A percentile compares a stretch with the other conserved stretches of the same genome.
Conservation (phyloP, 2,888 invertebrate species). For the Endomychus coccineus region DNA sequence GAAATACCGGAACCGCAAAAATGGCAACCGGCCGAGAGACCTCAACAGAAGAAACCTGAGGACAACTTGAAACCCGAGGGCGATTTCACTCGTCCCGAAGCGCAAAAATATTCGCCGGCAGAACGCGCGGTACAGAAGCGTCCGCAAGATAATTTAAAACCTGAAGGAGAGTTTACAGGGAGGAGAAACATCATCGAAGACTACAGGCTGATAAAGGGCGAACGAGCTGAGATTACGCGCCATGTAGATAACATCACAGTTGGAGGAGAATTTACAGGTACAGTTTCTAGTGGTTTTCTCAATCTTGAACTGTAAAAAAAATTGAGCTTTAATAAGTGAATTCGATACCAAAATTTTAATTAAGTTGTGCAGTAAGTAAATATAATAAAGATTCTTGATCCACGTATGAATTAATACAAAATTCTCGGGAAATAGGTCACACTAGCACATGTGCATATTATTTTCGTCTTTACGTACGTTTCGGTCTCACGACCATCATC, state of each 20-base stretch:
- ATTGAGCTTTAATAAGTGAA: too few relatives aligned
- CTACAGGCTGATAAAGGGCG: conserved; percentile 53
- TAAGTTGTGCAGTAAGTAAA: too few relatives aligned
- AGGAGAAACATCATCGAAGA: conserved; percentile 50
- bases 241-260: conserved; percentile 59
- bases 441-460: too few relatives aligned
- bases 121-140: conserved; percentile 40
- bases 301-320: too few relatives aligned
- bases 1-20: conserved; percentile 31
- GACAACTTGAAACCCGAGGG: conserved; percentile 50
- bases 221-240: conserved; percentile 57
- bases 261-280: conserved; percentile 61
- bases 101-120: conserved; percentile 30
- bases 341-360: too few relatives aligned
- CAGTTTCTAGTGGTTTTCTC: too few relatives aligned
- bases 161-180: conserved; percentile 45
- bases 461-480: too few relatives aligned
- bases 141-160: conserved; percentile 45
- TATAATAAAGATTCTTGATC: too few relatives aligned
- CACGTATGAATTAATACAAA: too few relatives aligned
- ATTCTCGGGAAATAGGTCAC: too few relatives aligned
- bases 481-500: too few relatives aligned
- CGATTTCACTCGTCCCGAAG: conserved; percentile 34
- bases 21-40: conserved; percentile 39
- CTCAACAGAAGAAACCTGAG: conserved; percentile 50